Base-by-base conservation (phyloP, 2,888 invertebrate species). In the Thereva nobilitata region DNA sequence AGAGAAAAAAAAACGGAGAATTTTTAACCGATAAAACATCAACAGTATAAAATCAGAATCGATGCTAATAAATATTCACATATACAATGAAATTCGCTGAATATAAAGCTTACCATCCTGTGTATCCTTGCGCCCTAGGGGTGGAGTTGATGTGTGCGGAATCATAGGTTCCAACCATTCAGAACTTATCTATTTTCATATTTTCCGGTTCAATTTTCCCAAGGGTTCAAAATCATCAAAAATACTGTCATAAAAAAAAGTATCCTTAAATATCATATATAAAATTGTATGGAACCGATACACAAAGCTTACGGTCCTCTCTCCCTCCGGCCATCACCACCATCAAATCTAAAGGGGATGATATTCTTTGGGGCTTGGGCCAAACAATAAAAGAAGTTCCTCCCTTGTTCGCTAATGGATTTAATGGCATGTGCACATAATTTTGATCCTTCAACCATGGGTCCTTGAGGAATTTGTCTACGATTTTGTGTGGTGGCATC, bases 111-210 rank as follows among this genome's bases (percentile, higher is more conserved):
- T 2, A n/a, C 23, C 23, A 23, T 23, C 23, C 23, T 23, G 23
- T 23, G 23, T 23, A 23, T 23, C 23, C 23, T n/a, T 23, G 23
- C 23, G 23, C 23, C 23, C 23, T 2, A 23, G 23, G 23, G 23
- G 52, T 8, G 9, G 9, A 23, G 7, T 6, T 34, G 35, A 35
- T 35, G 52, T 7, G 4, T 35, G 53, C 53, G 38, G 38, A 53
- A 53, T 38, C 38, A 6, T 35, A 37, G 53, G 38, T 53, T 61
- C 23, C 50, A 41, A 9, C 45, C 61, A 50, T 61, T 61, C 12
- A 41, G 50, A 61, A 61, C 40, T 61, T 61, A 61, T 61, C 61
- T 61, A 50, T 61, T 61, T 61, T 61, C 49, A 61, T 61, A 40
- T 61, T 50, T 61, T 61, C 61, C 61, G 50, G 61, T 61, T 50